Evolutionary conservation across 2,113 vertebrate species (phyloP).

Genomic region (Axis porcinus): DNA sequence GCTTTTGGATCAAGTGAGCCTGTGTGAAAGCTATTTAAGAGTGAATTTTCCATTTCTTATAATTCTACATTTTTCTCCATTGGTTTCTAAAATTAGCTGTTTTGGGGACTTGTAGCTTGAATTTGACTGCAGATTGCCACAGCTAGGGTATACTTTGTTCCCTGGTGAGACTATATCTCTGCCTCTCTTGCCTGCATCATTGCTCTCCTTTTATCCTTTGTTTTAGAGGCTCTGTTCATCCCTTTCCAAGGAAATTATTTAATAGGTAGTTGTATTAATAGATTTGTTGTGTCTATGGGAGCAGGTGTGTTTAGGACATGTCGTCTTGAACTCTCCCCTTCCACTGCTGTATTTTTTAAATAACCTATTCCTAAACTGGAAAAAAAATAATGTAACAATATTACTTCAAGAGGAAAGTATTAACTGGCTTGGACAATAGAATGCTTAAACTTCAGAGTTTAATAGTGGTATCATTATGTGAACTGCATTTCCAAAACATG

Average conservation of each 20-base stretch:
- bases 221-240: neutral
- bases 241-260: neutral
- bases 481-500: constrained; percentile 14
- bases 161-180: neutral
- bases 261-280: neutral
- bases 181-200: neutral
- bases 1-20: neutral
- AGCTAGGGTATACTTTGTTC: neutral
- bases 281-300: neutral
- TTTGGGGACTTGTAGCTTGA: neutral
- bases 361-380: neutral
- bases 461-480: neutral
- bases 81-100: neutral
- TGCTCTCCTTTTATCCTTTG: neutral
- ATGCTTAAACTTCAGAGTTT: neutral
- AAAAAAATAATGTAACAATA: neutral
- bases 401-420: constrained; percentile 17
- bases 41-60: neutral
- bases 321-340: neutral
- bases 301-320: neutral
- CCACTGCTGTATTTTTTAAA: neutral
- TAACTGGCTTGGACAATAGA: neutral
- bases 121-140: neutral
- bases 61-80: neutral
- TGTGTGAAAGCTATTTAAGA: neutral